Evolutionary conservation across 2,888 invertebrate genomes (phyloP).

Genomic region (Microctonus aethiopoides): DNA sequence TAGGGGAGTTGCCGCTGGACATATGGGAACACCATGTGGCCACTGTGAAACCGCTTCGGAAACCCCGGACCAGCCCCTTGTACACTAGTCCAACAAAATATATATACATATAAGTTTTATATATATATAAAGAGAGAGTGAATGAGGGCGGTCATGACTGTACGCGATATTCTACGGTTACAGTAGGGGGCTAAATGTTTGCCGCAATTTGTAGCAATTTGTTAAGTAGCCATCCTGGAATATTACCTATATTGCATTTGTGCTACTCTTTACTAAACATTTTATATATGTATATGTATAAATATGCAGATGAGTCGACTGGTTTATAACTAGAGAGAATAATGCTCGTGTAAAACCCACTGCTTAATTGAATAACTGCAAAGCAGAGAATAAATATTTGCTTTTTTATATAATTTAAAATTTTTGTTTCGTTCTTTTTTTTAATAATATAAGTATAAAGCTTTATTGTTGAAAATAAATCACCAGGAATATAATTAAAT

Average conservation of each 20-base stretch:
- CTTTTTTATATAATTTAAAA: neutral
- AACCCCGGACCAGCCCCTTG: slow-evolving; percentile 21
- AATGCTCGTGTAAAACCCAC: slow-evolving; percentile 8
- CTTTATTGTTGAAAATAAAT: no score
- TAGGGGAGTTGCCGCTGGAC: slow-evolving; percentile 52
- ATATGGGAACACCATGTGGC: slow-evolving; percentile 67
- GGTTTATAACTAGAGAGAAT: slow-evolving; percentile 56
- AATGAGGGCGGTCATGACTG: slow-evolving; percentile 35
- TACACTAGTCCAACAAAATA: neutral
- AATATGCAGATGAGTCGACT: slow-evolving; percentile 44
- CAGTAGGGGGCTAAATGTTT: slow-evolving; percentile 56
- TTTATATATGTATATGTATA: slow-evolving; percentile 52
- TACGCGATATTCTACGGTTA: slow-evolving; percentile 47
- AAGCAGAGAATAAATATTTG: neutral
- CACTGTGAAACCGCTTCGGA: slow-evolving; percentile 44
- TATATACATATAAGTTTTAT: neutral
- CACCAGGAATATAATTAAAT: no score
- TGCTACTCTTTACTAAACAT: slow-evolving; percentile 44
- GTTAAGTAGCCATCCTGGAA: slow-evolving; percentile 65
- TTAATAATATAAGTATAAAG: no score
- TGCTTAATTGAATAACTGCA: slow-evolving; percentile 12
- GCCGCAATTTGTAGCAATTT: slow-evolving; percentile 67
- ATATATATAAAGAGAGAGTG: neutral
- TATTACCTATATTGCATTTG: slow-evolving; percentile 65
- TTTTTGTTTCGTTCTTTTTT: no score